Evolutionary conservation across 2,888 invertebrate species (phyloP).

Genomic region (Trichopoda pennipes): DNA sequence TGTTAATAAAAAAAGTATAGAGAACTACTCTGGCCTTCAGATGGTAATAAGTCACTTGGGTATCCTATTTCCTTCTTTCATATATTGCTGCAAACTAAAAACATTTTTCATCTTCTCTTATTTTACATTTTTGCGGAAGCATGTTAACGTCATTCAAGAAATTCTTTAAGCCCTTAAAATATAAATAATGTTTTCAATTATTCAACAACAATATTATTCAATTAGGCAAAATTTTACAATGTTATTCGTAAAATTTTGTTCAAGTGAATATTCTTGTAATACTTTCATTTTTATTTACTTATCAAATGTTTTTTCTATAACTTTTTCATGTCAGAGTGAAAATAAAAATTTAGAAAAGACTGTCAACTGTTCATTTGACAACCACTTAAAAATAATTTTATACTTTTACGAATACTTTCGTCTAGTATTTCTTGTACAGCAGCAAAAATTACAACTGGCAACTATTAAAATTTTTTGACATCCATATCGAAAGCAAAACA

Average conservation of each 20-base stretch:
- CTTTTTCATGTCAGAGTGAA: slow-evolving; percentile 17
- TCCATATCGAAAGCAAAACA: slow-evolving; percentile 37
- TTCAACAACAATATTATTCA: slow-evolving; percentile 24
- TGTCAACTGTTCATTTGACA: slow-evolving; percentile 51
- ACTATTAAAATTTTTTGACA: slow-evolving; percentile 53
- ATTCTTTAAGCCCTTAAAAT: not conserved
- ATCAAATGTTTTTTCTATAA: slow-evolving; percentile 34
- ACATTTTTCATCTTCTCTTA: not conserved
- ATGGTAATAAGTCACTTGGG: too few relatives aligned
- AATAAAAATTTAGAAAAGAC: slow-evolving; percentile 11
- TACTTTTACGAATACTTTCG: not conserved
- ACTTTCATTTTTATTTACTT: slow-evolving; percentile 35
- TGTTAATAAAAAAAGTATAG: too few relatives aligned
- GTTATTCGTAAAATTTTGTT: not conserved
- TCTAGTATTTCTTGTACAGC: slow-evolving; percentile 23
- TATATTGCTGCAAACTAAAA: too few relatives aligned
- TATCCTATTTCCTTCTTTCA: too few relatives aligned
- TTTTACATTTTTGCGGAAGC: not conserved
- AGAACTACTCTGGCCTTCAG: too few relatives aligned
- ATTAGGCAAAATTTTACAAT: slow-evolving; percentile 24
- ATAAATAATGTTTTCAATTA: slow-evolving; percentile 9
- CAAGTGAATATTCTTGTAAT: slow-evolving; percentile 39
- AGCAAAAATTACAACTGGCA: slow-evolving; percentile 41
- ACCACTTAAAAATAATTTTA: slow-evolving; percentile 48
- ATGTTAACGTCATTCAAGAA: not conserved